phyloP scores from a whole-genome alignment of 2,888 invertebrate genomes.

The Luperina testacea region DNA sequence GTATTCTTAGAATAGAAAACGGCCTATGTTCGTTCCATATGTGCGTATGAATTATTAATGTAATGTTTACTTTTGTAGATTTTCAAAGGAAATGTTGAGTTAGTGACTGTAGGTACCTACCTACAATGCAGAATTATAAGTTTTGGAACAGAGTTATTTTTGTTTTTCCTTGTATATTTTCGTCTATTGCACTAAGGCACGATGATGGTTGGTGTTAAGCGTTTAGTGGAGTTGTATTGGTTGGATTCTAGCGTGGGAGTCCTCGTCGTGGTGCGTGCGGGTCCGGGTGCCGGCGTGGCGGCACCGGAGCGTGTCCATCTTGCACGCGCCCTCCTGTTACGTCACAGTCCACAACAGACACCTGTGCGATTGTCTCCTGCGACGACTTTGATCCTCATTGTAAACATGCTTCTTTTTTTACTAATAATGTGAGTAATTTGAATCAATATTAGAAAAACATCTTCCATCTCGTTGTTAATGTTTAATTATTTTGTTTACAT shows the following conservation, averaged over 20 bases:
- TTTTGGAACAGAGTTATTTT: constrained; percentile 58
- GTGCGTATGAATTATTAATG: constrained; percentile 62
- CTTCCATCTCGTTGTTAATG: not conserved
- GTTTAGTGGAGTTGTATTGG: constrained; percentile 68
- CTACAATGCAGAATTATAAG: constrained; percentile 55
- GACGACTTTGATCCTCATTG: constrained; percentile 42
- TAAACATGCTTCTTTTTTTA: constrained; percentile 13
- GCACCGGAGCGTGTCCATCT: constrained; percentile 72
- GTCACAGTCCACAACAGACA: constrained; percentile 75
- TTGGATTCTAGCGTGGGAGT: constrained; percentile 76
- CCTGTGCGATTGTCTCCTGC: constrained; percentile 81
- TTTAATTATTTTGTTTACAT: constrained; percentile 12
- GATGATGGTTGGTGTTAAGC: constrained; percentile 34
- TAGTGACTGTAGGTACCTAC: constrained; percentile 55
- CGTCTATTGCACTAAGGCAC: constrained; percentile 27
- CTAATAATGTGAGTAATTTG: not conserved
- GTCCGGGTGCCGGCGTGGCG: constrained; percentile 78
- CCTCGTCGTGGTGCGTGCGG: constrained; percentile 71
- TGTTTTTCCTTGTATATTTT: constrained; percentile 41
- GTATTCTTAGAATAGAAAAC: constrained; percentile 69
- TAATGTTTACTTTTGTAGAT: constrained; percentile 60
- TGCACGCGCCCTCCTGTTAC: constrained; percentile 83
- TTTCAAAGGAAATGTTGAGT: constrained; percentile 54
- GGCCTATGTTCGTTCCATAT: constrained; percentile 61
- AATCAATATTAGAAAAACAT: not conserved